phyloP scores from a whole-genome alignment of 2,113 vertebrate genomes.

The Strix uralensis region DNA sequence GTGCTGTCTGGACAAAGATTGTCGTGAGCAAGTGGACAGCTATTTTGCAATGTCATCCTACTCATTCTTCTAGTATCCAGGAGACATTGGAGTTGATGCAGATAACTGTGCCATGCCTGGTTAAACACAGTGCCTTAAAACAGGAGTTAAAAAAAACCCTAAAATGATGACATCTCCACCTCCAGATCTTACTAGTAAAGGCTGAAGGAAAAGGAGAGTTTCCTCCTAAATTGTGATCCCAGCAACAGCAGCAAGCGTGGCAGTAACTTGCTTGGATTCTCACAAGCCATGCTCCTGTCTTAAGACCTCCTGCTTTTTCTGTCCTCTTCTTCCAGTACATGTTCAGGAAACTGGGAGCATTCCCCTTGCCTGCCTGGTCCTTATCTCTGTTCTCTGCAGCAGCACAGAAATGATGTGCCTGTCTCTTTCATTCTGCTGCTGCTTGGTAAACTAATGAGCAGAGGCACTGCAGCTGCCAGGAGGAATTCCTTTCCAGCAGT shows the following conservation, averaged over 20 bases:
- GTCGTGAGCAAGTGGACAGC: slow-evolving; percentile 28
- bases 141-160: neutral
- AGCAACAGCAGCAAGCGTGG: neutral
- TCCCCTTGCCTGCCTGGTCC: neutral
- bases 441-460: slow-evolving; percentile 44
- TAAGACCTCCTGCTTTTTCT: neutral
- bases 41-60: slow-evolving; percentile 63
- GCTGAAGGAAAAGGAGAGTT: neutral
- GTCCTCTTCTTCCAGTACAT: neutral
- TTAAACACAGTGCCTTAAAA: slow-evolving; percentile 13
- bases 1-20: slow-evolving; percentile 6
- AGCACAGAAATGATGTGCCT: slow-evolving; percentile 29
- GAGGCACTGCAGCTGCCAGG: slow-evolving; percentile 60
- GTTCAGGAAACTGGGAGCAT: neutral
- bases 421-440: slow-evolving; percentile 24
- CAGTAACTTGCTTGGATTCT: neutral
- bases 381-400: neutral
- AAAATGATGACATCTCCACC: neutral
- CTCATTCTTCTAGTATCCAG: slow-evolving; percentile 59
- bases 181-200: neutral
- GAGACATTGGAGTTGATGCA: slow-evolving; percentile 6
- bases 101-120: neutral
- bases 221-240: neutral
- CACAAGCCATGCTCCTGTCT: rapidly evolving
- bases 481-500: slow-evolving; percentile 69